Conservation (phyloP, 2,113 vertebrate species). For the Antidorcas marsupialis region DNA sequence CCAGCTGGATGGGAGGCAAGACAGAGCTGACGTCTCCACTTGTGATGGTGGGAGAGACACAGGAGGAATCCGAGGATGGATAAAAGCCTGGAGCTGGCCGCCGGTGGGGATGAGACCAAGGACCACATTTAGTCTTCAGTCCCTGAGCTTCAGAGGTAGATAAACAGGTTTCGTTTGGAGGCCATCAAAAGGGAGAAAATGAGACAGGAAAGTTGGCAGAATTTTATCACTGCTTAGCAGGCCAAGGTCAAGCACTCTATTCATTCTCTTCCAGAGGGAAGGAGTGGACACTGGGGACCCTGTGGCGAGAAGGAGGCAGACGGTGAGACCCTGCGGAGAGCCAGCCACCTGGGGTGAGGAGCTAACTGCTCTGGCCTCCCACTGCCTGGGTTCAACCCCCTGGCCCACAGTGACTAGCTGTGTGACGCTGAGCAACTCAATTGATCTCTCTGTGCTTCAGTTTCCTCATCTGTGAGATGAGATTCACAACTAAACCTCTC, state of each 20-base stretch:
- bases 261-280: not conserved
- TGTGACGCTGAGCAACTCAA: not conserved
- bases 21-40: not conserved
- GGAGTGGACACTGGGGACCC: not conserved
- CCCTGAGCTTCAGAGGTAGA: not conserved
- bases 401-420: not conserved
- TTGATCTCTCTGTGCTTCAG: not conserved
- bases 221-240: not conserved
- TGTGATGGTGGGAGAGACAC: no score
- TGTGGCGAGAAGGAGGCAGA: not conserved
- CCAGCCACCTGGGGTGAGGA: not conserved
- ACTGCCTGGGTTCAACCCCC: not conserved
- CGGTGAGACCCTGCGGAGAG: accelerated
- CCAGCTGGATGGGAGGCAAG: not conserved
- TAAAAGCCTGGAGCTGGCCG: not conserved
- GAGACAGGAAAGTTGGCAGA: not conserved
- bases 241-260: not conserved
- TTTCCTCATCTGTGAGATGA: not conserved
- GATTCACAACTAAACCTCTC: not conserved
- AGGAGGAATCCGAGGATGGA: not conserved
- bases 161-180: not conserved
- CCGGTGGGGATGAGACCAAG: not conserved
- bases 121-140: not conserved
- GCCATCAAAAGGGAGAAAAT: not conserved
- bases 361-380: not conserved